Percentiles rank a stretch among this genome's conserved stretches.
These are phyloP conservation scores for Sardinella longiceps DNA, from an alignment of 2,797 vertebrate genomes.

Conservation along the genomic window DNA sequence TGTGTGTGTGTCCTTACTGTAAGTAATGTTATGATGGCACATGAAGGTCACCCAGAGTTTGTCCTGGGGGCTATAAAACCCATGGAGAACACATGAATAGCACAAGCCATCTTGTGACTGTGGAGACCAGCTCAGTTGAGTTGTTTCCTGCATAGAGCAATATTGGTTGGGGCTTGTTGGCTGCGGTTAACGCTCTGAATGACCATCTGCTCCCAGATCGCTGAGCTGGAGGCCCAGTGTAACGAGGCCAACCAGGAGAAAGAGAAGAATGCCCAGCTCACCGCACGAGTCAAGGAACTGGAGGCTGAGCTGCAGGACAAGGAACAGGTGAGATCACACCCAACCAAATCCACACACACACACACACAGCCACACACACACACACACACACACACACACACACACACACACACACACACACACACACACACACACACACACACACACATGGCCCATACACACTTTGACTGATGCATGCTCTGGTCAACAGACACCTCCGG, in stretches of 20 bases:
- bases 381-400: slow-evolving; percentile 19
- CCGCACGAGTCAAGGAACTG: slow-evolving; percentile 84
- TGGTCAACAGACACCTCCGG: not conserved
- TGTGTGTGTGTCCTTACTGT: too few species aligned
- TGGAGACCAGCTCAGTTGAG: not conserved
- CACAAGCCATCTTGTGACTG: not conserved
- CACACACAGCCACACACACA: slow-evolving; percentile 22
- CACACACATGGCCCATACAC: not conserved
- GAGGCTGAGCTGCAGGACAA: slow-evolving; percentile 90
- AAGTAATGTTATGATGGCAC: too few species aligned
- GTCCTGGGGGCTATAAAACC: too few species aligned
- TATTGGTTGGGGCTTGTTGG: not conserved
- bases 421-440: not conserved
- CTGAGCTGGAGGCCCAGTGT: slow-evolving; percentile 87
- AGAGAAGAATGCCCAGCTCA: slow-evolving; percentile 85
- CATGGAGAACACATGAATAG: not conserved
- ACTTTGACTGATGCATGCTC: not conserved
- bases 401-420: not conserved
- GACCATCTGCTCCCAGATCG: slow-evolving; percentile 74
- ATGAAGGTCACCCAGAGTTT: too few species aligned
- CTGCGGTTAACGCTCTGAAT: not conserved
- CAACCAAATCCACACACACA: not conserved
- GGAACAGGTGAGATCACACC: slow-evolving; percentile 79
- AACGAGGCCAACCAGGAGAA: slow-evolving; percentile 86
- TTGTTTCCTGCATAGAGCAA: not conserved